Conservation (phyloP, 2,888 invertebrate genomes). For the Drosophila tripunctata region DNA sequence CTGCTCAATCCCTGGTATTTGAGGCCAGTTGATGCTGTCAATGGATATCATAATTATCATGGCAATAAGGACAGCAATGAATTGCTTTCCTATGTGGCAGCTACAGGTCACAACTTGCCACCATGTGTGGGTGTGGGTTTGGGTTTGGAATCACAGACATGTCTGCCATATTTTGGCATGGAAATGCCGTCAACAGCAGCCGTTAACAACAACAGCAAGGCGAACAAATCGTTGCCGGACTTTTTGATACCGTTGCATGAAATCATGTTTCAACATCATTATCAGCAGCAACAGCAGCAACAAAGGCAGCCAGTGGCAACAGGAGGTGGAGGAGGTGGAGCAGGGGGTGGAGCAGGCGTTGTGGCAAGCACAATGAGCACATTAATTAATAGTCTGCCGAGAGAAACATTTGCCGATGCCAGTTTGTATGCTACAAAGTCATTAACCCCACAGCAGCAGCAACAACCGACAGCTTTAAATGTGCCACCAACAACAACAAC, state of each 20-base stretch:
- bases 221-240: constrained; percentile 72
- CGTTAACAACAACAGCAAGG: too few relatives aligned
- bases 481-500: constrained; percentile 31
- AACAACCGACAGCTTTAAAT: constrained; percentile 41
- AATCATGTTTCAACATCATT: constrained; percentile 76
- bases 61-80: constrained; percentile 47
- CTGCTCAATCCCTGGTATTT: constrained; percentile 75
- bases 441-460: constrained; percentile 74
- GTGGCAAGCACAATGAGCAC: constrained; percentile 48
- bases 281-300: constrained; percentile 63
- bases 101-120: constrained; percentile 35
- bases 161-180: constrained; percentile 78
- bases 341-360: constrained; percentile 28
- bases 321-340: neutral
- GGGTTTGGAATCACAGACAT: constrained; percentile 57
- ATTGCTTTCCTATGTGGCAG: constrained; percentile 48
- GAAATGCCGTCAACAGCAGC: constrained; percentile 55
- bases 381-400: constrained; percentile 65
- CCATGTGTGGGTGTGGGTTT: constrained; percentile 25
- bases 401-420: constrained; percentile 55
- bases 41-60: constrained; percentile 76
- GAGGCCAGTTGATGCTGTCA: constrained; percentile 57
- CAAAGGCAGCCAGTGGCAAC: constrained; percentile 39
- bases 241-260: constrained; percentile 79
- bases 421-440: constrained; percentile 66